phyloP scores from a whole-genome alignment of 2,797 vertebrate genomes.

The Epinephelus coioides region DNA sequence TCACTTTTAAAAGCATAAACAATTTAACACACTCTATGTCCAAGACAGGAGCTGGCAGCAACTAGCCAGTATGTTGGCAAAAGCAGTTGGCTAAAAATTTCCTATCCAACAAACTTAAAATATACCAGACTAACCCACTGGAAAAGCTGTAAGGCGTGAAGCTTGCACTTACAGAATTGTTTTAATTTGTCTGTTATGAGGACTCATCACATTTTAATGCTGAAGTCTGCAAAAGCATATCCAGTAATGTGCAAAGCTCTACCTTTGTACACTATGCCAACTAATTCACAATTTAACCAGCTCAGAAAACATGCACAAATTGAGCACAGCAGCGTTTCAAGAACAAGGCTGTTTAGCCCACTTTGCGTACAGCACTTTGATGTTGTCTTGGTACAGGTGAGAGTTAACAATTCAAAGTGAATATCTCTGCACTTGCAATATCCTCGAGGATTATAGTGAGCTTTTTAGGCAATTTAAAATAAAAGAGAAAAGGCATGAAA shows the following conservation, averaged over 20 bases:
- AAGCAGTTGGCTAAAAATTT: neutral
- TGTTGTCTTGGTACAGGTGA: neutral
- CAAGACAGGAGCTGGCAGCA: conserved; percentile 15
- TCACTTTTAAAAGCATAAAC: conserved; percentile 16
- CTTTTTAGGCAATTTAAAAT: neutral
- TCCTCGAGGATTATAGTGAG: conserved; percentile 12
- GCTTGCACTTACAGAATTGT: neutral
- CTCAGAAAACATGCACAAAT: conserved; percentile 1
- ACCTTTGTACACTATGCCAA: neutral
- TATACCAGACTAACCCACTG: neutral
- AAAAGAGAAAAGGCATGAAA: conserved; percentile 4
- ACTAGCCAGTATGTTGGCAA: neutral
- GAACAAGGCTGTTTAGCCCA: conserved; percentile 3
- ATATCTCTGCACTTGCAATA: conserved; percentile 10
- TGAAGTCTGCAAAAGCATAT: conserved; percentile 18
- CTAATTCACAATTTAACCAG: neutral
- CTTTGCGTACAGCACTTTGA: neutral
- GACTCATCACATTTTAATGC: neutral
- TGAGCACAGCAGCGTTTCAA: conserved; percentile 9
- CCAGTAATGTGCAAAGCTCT: conserved; percentile 6
- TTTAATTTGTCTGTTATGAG: neutral
- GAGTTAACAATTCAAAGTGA: conserved; percentile 11
- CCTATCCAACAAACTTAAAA: neutral
- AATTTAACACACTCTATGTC: conserved; percentile 16
- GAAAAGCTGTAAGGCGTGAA: neutral